Conservation (phyloP, 2,888 invertebrate species). For the Calliopum simillimum region DNA sequence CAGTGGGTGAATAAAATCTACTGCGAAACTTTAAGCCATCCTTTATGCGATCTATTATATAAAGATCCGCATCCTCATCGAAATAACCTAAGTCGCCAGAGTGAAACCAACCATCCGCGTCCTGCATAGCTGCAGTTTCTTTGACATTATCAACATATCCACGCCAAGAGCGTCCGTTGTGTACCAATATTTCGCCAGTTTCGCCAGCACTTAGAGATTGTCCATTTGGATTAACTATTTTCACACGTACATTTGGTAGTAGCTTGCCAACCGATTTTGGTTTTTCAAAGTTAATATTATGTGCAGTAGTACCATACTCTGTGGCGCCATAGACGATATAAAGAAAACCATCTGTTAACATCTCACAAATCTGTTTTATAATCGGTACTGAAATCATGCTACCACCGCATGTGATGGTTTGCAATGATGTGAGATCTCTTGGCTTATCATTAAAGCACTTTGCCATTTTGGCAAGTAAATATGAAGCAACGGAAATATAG, state of each 20-base stretch:
- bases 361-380: conserved; percentile 44
- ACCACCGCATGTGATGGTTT: conserved; percentile 51
- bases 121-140: conserved; percentile 53
- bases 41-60: conserved; percentile 60
- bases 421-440: conserved; percentile 46
- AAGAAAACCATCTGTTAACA: conserved; percentile 31
- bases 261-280: conserved; percentile 52
- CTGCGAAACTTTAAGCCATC: conserved; percentile 61
- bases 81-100: conserved; percentile 64
- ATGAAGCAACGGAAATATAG: conserved; percentile 50
- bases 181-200: conserved; percentile 58
- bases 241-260: conserved; percentile 46
- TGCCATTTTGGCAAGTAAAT: background rate
- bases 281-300: conserved; percentile 47
- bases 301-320: conserved; percentile 49
- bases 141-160: conserved; percentile 59
- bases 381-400: conserved; percentile 47
- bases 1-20: conserved; percentile 58
- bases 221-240: conserved; percentile 55
- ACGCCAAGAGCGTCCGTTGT: conserved; percentile 51
- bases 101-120: conserved; percentile 59
- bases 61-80: conserved; percentile 58
- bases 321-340: conserved; percentile 53
- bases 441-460: too few relatives aligned
- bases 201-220: conserved; percentile 49